phyloP scores from a whole-genome alignment of 1,140 invertebrate genomes.

The Apis dorsata region DNA sequence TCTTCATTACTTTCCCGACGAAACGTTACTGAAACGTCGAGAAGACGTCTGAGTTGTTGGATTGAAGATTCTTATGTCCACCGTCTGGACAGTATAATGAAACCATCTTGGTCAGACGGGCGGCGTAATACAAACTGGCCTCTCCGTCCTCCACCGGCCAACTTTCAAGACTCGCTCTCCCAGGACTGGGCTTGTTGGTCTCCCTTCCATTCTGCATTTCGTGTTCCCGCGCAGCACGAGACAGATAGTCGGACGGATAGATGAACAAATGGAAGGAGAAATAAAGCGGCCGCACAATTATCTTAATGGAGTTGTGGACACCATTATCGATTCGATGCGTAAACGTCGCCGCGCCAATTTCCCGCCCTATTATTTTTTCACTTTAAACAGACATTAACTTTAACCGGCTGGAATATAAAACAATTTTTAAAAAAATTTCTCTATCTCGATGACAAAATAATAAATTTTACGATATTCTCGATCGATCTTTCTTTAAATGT shows the following conservation, averaged over 20 bases:
- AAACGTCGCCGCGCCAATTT: conserved; percentile 30
- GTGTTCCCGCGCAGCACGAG: background rate
- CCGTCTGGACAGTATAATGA: background rate
- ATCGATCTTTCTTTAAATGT: too few species aligned
- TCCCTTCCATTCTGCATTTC: background rate
- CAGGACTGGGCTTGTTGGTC: background rate
- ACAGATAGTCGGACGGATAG: conserved; percentile 49
- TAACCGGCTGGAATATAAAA: too few species aligned
- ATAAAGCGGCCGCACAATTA: conserved; percentile 71
- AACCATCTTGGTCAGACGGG: background rate
- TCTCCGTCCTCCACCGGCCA: too few species aligned
- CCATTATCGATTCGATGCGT: conserved; percentile 72
- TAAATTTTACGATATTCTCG: too few species aligned
- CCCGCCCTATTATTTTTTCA: background rate
- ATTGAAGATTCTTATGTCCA: background rate
- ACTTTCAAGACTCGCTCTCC: conserved; percentile 2
- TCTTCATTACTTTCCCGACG: background rate
- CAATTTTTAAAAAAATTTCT: too few species aligned
- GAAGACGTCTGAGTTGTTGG: background rate
- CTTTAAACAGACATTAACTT: too few species aligned
- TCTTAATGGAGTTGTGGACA: conserved; percentile 78
- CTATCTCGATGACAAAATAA: too few species aligned
- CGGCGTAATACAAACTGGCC: conserved; percentile 1
- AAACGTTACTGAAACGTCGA: background rate
- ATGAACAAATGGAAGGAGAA: conserved; percentile 52